Conservation (phyloP, 2,113 vertebrate genomes). For the Takifugu flavidus region DNA sequence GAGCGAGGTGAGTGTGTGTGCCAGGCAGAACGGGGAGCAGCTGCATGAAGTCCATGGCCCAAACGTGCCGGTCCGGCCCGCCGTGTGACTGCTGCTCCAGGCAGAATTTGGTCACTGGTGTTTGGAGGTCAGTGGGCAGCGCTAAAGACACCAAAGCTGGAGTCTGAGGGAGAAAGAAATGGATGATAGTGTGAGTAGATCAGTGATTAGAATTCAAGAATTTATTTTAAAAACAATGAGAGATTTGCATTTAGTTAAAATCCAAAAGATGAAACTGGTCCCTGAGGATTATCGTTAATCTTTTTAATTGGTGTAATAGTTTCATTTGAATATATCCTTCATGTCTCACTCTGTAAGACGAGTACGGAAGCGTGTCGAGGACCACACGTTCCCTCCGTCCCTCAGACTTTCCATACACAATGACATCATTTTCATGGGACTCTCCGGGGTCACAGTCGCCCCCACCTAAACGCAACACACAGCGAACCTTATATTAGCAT, state of each 20-base stretch:
- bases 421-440: constrained; percentile 87
- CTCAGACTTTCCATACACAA: constrained; percentile 84
- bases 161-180: constrained; percentile 68
- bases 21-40: constrained; percentile 88
- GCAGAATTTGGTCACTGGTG: constrained; percentile 89
- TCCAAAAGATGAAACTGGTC: not conserved
- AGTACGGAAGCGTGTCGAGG: constrained; percentile 86
- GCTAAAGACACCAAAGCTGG: constrained; percentile 87
- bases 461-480: constrained; percentile 72
- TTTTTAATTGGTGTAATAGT: not conserved
- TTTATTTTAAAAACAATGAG: too few species aligned
- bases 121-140: constrained; percentile 88
- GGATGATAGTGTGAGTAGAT: not conserved
- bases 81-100: constrained; percentile 88
- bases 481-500: not conserved
- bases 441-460: constrained; percentile 89
- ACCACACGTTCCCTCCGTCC: constrained; percentile 83
- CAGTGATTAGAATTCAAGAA: not conserved
- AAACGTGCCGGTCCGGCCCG: constrained; percentile 84
- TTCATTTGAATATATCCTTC: not conserved
- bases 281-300: not conserved
- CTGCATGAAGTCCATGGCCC: constrained; percentile 94
- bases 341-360: constrained; percentile 86
- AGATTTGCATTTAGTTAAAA: too few species aligned
- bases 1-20: constrained; percentile 87